Base-by-base conservation (phyloP, 2,797 vertebrate species). In the Labeo calbasu region DNA sequence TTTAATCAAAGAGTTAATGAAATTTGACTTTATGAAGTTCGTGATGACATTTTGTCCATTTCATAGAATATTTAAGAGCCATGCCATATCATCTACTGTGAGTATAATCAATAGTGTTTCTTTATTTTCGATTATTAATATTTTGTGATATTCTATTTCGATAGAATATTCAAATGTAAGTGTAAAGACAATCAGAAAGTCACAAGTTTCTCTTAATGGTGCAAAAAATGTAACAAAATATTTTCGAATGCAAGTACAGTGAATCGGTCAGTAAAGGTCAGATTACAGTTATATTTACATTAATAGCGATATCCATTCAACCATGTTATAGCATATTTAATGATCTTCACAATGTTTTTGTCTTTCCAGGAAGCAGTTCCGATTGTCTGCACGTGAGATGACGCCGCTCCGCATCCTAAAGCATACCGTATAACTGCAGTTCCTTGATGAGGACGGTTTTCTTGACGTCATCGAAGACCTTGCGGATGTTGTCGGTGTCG, bases 401-500 rank as follows among this genome's bases (percentile, higher is more conserved):
- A 43, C 46, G 23, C 53, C 17, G 36, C 48, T 46, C 68, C 3
- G 2, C 51, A 32, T 61, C 51, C 94, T 91, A 95, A 83, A 95
- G 90, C 77, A 95, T 91, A 10, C 94, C 94, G 15, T 93, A 94
- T 76, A 93, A 94, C 82, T 82, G 86, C 61, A 96, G 90, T 17
- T 92, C 93, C 88, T 91, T 94, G 65, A 94, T 81, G 87, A 95
- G 89, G 77, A 95, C 92, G 0, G 93, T 94, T 88, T 94, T 93
- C 89, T 92, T 95, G 75, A 96, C 82, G 4, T 94, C 93, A 0
- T 40, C 87, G 91, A 95, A 95, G 23, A 96, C 94, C 71, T 72
- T 91, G 78, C 94, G 93, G 86, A 95, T 96, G 91, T 94, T 95
- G 88, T 88, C 87, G 63, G 95, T 95, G 91, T 89, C 87, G 0